These are phyloP conservation scores for Megathymus violae DNA, from an alignment of 1,140 invertebrate species.

Conservation along the genomic window DNA sequence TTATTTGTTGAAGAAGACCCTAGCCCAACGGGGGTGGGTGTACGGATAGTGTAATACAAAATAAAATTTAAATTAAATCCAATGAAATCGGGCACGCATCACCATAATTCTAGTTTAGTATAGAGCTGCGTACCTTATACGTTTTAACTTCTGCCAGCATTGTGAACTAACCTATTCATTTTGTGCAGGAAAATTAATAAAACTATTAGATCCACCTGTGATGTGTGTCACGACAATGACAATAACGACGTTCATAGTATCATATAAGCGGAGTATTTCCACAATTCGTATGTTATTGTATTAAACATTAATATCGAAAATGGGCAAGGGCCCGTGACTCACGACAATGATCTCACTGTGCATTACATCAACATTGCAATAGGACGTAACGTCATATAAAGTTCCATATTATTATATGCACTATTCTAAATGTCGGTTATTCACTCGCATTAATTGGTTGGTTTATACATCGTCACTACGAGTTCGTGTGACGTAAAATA, in stretches of 20 bases:
- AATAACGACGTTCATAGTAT: neutral
- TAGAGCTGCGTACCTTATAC: too few species aligned
- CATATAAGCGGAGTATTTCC: constrained; percentile 2
- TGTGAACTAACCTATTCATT: too few species aligned
- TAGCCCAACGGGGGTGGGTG: too few species aligned
- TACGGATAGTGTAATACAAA: too few species aligned
- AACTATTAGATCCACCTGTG: neutral
- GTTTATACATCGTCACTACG: constrained; percentile 3
- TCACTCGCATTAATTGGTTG: neutral
- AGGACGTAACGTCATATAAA: constrained; percentile 31
- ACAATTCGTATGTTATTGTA: constrained; percentile 15
- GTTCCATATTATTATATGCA: constrained; percentile 6
- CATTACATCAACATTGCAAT: constrained; percentile 47
- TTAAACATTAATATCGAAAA: constrained; percentile 19
- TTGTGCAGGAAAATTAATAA: neutral
- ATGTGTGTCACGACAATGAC: constrained; percentile 1
- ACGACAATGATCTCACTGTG: constrained; percentile 46
- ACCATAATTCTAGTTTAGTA: too few species aligned
- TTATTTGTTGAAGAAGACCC: too few species aligned
- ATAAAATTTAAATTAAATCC: too few species aligned
- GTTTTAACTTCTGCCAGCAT: too few species aligned
- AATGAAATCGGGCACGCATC: too few species aligned
- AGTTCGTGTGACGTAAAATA: neutral
- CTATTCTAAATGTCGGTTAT: constrained; percentile 10
- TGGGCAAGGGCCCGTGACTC: constrained; percentile 42